Base-by-base conservation (phyloP, 2,888 invertebrate genomes). In the Copidosoma aretas region DNA sequence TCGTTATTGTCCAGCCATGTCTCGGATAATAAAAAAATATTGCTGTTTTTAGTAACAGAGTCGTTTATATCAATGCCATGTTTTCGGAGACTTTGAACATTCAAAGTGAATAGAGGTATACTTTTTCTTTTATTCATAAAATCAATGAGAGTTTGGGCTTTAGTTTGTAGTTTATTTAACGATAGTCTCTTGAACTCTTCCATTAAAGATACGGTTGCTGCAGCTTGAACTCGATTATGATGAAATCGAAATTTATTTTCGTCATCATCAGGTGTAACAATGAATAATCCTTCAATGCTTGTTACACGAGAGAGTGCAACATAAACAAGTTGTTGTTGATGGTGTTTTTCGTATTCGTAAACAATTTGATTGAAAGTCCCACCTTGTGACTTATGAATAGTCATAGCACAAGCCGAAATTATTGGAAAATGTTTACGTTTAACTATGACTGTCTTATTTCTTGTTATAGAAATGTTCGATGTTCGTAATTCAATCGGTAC, bases 381-480 rank as follows among this genome's bases (percentile, higher is more conserved):
- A 32, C 73, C 72, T 63, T 74, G 72, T 15, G 72, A 70, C 59
- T 73, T 73, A 52, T 74, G 71, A 43, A 74, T 73, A 17, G 70
- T 73, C 19, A 73, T 67, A 17, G 71, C 73, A 52, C 64, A 70
- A 19, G 70, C 71, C 32, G 65, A 41, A 21, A 73, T 51, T n/a
- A 75, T 12, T 21, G 73, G 72, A 65, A n/a, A n/a, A n/a, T n/a
- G n/a, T n/a, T n/a, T n/a, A n/a, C n/a, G n/a, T n/a, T n/a, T n/a
- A n/a, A n/a, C 69, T 12, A 52, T n/a, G 32, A 70, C 49, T 4
- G 71, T 70, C 70, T 68, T 72, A 21, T 64, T 58, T 19, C 22
- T 56, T 60, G 71, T 71, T 0, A 71, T 46, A 22, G n/a, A 41
- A n/a, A 70, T 65, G 12, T 49, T 68, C 14, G 67, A 4, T 12